These are phyloP conservation scores for Grapholita molesta DNA, from an alignment of 1,140 invertebrate genomes.

Conservation along the genomic window DNA sequence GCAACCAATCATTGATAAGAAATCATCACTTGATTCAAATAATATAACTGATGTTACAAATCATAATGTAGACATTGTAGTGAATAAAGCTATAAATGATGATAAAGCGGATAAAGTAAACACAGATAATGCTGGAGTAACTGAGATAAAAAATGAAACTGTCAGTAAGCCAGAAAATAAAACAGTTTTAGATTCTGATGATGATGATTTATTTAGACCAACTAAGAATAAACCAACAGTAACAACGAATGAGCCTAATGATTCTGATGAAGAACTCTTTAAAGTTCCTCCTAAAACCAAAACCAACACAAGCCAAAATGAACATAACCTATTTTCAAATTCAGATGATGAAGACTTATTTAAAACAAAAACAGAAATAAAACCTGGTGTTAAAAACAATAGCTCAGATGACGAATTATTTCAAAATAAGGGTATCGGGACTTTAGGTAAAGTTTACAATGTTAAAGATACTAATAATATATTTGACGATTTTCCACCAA, in stretches of 20 bases:
- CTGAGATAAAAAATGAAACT: not conserved
- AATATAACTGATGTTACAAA: not conserved
- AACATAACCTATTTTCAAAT: not conserved
- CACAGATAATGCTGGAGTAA: not conserved
- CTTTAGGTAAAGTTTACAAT: slow-evolving; percentile 18
- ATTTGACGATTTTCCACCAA: not conserved
- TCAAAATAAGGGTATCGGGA: slow-evolving; percentile 4
- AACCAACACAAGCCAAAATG: not conserved
- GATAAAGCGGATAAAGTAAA: slow-evolving; percentile 20
- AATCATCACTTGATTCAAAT: not conserved
- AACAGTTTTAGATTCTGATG: not conserved
- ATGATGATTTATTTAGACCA: not conserved
- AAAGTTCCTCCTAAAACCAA: slow-evolving; percentile 5
- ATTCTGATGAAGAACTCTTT: slow-evolving; percentile 2
- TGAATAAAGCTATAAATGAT: not conserved
- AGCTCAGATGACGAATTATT: not conserved
- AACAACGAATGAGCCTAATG: not conserved
- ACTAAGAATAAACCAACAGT: not conserved
- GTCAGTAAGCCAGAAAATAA: not conserved
- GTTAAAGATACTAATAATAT: not conserved
- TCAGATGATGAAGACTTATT: not conserved
- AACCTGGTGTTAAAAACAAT: not conserved
- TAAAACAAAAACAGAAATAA: not conserved
- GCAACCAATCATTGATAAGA: not conserved
- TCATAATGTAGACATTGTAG: not conserved